Evolutionary conservation across 2,888 invertebrate genomes (phyloP), one percentile per base, ranked within the genome.

Genomic region (Pelosia muscerda): DNA sequence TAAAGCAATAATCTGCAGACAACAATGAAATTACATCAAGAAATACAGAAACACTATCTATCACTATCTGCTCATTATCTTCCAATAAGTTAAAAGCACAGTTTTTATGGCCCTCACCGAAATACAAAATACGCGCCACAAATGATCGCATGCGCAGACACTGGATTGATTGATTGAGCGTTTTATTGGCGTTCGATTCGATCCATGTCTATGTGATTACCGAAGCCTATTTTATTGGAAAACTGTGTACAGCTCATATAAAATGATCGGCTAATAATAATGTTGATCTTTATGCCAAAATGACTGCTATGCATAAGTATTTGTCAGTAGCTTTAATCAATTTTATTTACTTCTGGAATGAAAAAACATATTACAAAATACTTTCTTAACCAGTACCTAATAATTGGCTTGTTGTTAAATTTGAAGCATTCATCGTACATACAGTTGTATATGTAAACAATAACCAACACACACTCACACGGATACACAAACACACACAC

Each of bases 141-240:
- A 77, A 77, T 79, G 76, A 82, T 78, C 73, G 78, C 79, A 81
- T 81, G 85, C 82, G 77, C 73, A 77, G 77, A 82, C 82, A 81
- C 77, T 74, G 71, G 72, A 82, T 83, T 85, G 85, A 85, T 85
- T 83, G 85, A 85, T 85, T 81, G 85, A 82, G 74, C 79, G 75
- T 83, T 82, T 84, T 83, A 84, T 85, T 83, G 83, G 75, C 78
- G 76, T 77, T 66, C 77, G 69, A 77, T 63, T 26, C 68, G 73
- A 81, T 71, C 75, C 70, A 62, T 81, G 72, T 76, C 73, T 76
- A 71, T 79, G 71, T 81, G 79, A 79, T 79, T 79, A 79, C 79
- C 72, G 71, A 72, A 78, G 71, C 68, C 72, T 65, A 78, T 63
- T 78, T 79, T 78, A 79, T 81, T 72, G 69, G 79, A 68, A 70